phyloP scores from a whole-genome alignment of 2,797 vertebrate genomes.

The Sebastes trivittatus region DNA sequence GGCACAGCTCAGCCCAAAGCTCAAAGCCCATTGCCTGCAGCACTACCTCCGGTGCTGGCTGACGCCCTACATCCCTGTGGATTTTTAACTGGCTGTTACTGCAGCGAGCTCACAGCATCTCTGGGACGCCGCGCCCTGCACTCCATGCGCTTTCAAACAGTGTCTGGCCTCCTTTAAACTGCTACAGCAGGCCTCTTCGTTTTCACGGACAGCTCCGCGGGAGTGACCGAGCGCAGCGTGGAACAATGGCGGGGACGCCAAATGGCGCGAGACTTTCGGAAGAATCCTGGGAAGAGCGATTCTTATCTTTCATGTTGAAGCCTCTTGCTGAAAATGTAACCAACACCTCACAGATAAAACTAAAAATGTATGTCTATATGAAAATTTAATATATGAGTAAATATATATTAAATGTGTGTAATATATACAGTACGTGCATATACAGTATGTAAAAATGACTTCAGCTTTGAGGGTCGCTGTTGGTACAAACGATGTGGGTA shows the following conservation, averaged over 20 bases:
- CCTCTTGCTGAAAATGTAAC: slow-evolving; percentile 76
- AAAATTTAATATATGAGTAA: slow-evolving; percentile 86
- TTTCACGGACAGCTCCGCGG: slow-evolving; percentile 26
- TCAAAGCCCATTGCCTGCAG: slow-evolving; percentile 58
- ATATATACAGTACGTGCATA: slow-evolving; percentile 83
- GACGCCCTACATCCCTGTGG: slow-evolving; percentile 56
- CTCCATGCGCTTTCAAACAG: slow-evolving; percentile 73
- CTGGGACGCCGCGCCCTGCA: slow-evolving; percentile 64
- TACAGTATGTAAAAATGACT: slow-evolving; percentile 70
- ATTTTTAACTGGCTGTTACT: slow-evolving; percentile 60
- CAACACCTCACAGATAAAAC: slow-evolving; percentile 75
- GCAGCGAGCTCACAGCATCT: slow-evolving; percentile 56
- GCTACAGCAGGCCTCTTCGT: slow-evolving; percentile 41
- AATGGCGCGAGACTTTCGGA: slow-evolving; percentile 17
- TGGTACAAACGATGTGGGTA: slow-evolving; percentile 48
- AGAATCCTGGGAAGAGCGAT: slow-evolving; percentile 47
- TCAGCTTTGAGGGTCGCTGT: slow-evolving; percentile 60
- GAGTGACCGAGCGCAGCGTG: slow-evolving; percentile 8
- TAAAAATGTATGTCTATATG: slow-evolving; percentile 80
- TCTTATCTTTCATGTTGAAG: slow-evolving; percentile 61
- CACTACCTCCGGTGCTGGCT: slow-evolving; percentile 56
- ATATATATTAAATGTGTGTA: slow-evolving; percentile 85
- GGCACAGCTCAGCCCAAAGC: slow-evolving; percentile 47
- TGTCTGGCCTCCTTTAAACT: slow-evolving; percentile 57
- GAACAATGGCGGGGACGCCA: slow-evolving; percentile 7